phyloP scores from a whole-genome alignment of 2,888 invertebrate species.

The Zaprionus obscuricornis region DNA sequence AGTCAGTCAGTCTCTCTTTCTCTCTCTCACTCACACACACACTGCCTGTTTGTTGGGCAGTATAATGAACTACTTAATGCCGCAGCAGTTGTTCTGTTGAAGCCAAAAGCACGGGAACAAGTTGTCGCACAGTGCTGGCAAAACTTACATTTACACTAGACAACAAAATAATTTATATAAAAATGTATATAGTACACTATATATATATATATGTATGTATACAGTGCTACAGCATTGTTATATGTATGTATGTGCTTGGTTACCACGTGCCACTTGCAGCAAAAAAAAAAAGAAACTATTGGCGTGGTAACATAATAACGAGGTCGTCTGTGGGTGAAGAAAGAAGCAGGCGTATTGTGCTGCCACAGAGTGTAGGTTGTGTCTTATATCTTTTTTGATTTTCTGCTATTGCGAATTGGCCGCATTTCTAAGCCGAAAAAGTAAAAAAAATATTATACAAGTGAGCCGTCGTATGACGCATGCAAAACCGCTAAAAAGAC shows the following conservation, averaged over 20 bases:
- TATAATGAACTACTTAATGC: conserved; percentile 71
- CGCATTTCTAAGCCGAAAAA: conserved; percentile 47
- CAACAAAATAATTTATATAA: conserved; percentile 3
- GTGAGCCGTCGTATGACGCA: conserved; percentile 43
- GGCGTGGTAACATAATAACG: conserved; percentile 49
- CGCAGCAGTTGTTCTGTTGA: conserved; percentile 25
- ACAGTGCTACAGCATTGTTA: conserved; percentile 29
- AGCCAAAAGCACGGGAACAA: conserved; percentile 47
- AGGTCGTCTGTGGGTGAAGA: conserved; percentile 35
- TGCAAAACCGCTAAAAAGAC: no score
- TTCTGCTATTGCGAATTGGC: conserved; percentile 35
- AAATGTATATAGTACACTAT: not conserved
- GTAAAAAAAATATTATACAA: conserved; percentile 2
- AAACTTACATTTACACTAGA: conserved; percentile 10
- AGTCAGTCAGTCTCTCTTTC: no score
- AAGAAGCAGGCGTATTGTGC: no score
- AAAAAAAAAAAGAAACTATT: conserved; percentile 11
- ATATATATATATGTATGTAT: not conserved
- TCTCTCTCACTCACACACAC: not conserved
- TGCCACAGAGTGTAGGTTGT: no score
- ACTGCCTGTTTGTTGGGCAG: conserved; percentile 37
- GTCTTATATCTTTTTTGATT: not conserved
- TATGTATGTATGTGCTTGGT: conserved; percentile 15
- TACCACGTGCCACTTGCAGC: conserved; percentile 64
- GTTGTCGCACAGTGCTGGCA: conserved; percentile 60